These are phyloP conservation scores for Leistus spinibarbis DNA, from an alignment of 2,888 invertebrate genomes.

Conservation along the genomic window DNA sequence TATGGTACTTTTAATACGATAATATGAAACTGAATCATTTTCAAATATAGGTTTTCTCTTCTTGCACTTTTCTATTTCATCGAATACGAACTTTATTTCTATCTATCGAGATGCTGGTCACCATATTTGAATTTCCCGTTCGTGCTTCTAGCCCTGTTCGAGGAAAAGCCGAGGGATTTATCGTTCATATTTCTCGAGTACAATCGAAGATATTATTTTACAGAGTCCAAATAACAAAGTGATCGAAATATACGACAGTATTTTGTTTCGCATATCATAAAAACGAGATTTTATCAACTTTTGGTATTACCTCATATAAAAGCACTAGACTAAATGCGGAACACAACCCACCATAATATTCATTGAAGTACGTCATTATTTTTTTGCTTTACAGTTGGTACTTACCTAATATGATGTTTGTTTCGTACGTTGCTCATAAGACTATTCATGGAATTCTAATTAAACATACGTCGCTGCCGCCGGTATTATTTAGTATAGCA, in stretches of 20 bases:
- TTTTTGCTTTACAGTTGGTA: no score
- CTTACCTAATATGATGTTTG: no score
- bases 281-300: no score
- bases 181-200: constrained; percentile 1
- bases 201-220: constrained; percentile 25
- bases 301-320: no score
- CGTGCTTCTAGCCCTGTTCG: neutral
- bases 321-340: no score
- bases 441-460: constrained; percentile 33
- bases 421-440: constrained; percentile 6
- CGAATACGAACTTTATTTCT: neutral
- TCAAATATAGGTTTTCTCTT: constrained; percentile 27
- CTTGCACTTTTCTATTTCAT: constrained; percentile 27
- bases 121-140: constrained; percentile 12
- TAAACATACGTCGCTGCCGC: constrained; percentile 6
- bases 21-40: constrained; percentile 20
- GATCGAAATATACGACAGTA: no score
- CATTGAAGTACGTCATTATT: no score
- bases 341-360: no score
- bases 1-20: neutral
- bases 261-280: no score
- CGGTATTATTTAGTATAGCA: constrained; percentile 21
- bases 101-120: neutral
- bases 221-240: constrained; percentile 17
- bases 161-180: neutral